A percentile compares a stretch with the other conserved stretches of the same genome.
Evolutionary conservation across 2,113 vertebrate species (phyloP).

Genomic region (Pterocles orientalis): DNA sequence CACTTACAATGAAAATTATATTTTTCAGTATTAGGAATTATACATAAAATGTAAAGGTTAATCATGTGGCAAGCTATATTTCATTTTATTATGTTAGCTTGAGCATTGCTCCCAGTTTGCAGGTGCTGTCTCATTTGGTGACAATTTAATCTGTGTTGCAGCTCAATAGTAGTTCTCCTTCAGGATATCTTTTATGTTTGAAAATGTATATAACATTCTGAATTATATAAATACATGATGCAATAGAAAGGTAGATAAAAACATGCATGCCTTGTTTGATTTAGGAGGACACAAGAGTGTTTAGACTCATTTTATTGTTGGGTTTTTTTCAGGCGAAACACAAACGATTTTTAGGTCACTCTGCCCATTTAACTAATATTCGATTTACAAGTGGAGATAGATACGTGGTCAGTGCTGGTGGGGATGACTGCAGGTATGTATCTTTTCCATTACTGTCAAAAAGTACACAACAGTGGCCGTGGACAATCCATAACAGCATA

Average conservation of each 20-base stretch:
- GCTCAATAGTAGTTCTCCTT: not conserved
- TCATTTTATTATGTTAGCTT: not conserved
- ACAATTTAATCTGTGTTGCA: not conserved
- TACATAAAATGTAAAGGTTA: not conserved
- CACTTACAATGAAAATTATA: not conserved
- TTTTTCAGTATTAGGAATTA: not conserved
- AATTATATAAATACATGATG: accelerated
- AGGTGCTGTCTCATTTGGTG: not conserved
- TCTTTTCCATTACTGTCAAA: not conserved
- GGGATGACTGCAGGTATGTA: constrained; percentile 93
- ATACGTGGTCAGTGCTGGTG: constrained; percentile 92
- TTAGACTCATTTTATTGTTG: constrained; percentile 3
- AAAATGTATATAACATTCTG: not conserved
- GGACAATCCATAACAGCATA: too few species aligned
- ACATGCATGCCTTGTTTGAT: not conserved
- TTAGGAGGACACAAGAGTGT: not conserved
- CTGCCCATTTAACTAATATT: constrained; percentile 93
- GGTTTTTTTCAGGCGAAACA: constrained; percentile 89
- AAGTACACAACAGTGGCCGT: too few species aligned
- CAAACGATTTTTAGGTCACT: constrained; percentile 96
- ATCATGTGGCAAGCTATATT: not conserved
- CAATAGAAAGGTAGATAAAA: not conserved
- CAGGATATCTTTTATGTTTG: not conserved
- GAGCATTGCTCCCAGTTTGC: not conserved
- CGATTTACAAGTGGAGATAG: constrained; percentile 93